A percentile compares a stretch with the other conserved stretches of the same genome.
Evolutionary conservation across 2,113 vertebrate genomes (phyloP).

Genomic region (Apeltes quadracus): DNA sequence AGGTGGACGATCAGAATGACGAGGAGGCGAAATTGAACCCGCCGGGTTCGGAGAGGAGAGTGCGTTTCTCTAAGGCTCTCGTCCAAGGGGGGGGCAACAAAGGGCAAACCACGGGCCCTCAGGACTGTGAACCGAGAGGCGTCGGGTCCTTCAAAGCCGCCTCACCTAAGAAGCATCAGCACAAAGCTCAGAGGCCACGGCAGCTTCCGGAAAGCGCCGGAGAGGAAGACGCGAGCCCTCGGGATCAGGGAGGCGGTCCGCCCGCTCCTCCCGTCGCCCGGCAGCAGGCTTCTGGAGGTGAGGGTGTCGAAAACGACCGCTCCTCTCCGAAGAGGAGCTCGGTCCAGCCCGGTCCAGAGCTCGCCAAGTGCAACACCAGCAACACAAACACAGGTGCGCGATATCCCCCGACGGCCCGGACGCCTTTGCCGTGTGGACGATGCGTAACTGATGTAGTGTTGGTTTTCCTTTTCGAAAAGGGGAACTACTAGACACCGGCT

Average conservation of each 20-base stretch:
- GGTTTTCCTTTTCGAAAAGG: conserved; percentile 64
- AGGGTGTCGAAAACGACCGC: conserved; percentile 50
- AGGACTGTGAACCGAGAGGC: conserved; percentile 52
- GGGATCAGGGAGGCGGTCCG: conserved; percentile 44
- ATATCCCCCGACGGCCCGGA: background rate
- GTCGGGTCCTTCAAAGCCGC: conserved; percentile 47
- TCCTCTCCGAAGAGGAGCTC: conserved; percentile 40
- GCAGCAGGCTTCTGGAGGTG: conserved; percentile 40
- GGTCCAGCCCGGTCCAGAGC: conserved; percentile 54
- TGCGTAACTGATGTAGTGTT: background rate
- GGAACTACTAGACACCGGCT: conserved; percentile 74
- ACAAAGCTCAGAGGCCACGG: conserved; percentile 13
- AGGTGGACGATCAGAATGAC: conserved; percentile 57
- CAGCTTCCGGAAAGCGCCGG: conserved; percentile 28
- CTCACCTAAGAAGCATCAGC: conserved; percentile 41
- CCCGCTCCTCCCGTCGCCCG: conserved; percentile 22
- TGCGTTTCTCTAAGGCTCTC: conserved; percentile 77
- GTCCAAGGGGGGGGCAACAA: conserved; percentile 46
- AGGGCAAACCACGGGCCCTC: conserved; percentile 28
- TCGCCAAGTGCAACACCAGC: conserved; percentile 69
- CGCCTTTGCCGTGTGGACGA: background rate
- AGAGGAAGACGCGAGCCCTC: conserved; percentile 33
- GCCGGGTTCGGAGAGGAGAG: conserved; percentile 73
- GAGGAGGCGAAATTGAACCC: conserved; percentile 45
- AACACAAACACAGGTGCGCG: conserved; percentile 73